Base-by-base conservation (phyloP, 2,888 invertebrate species). In the Cantharis rufa region DNA sequence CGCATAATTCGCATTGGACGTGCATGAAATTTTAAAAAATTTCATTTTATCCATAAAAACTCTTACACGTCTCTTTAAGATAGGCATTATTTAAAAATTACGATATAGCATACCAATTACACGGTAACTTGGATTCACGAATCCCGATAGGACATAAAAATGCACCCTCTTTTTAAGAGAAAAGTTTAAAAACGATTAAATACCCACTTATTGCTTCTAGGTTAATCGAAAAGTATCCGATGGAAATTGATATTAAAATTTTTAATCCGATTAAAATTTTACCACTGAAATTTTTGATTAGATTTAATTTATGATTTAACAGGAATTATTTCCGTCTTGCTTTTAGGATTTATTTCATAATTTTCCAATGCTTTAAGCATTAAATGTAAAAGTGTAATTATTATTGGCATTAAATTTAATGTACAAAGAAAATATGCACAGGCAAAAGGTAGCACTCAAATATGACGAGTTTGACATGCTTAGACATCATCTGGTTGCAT, bases 141-240 rank as follows among this genome's bases (percentile, higher is more conserved):
- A 70, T 28, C 27, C 18, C 62, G 74, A 61, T 71, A 48, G 76
- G 28, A 83, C 84, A 86, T 87, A 87, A 87, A 87, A 86, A 86
- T 86, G 85, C 86, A 86, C 86, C 86, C 86, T 85, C 82, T 74
- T 80, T 82, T 81, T 82, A 84, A 86, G 83, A 86, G 85, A 86
- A 86, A 87, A 86, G 85, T 87, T 86, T 84, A 83, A 84, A 85
- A 86, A 83, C 86, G 87, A 87, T 87, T 87, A 87, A 85, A 82
- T 83, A 84, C 82, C 84, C 84, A 85, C 85, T 86, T 86, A 86
- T 86, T 83, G 84, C 86, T 83, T 84, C 82, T 82, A 80, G 82
- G 86, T 85, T 86, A 86, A 86, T 86, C 85, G 85, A 84, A 85
- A 85, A 82, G 83, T 82, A 82, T 81, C 80, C 80, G 84, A 83